Conservation (phyloP, 2,797 vertebrate species). For the Eulemur rubriventer region DNA sequence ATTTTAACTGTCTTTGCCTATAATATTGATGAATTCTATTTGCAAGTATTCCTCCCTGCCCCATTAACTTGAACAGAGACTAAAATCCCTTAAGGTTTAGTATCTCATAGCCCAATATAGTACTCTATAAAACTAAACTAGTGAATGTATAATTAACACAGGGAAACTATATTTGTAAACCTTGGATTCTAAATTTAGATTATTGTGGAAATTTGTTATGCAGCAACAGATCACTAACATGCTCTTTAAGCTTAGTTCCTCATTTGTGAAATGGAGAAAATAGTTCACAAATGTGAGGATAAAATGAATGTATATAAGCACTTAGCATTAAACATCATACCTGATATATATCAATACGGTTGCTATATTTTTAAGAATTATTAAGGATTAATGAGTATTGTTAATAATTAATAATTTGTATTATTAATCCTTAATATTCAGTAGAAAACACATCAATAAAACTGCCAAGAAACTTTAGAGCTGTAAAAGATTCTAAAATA, state of each 20-base stretch:
- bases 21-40: not conserved
- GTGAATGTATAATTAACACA: not conserved
- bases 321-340: not conserved
- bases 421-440: not conserved
- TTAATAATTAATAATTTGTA: not conserved
- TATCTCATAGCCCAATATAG: not conserved
- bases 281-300: not conserved
- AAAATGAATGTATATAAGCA: not conserved
- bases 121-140: not conserved
- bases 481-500: not conserved
- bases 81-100: not conserved
- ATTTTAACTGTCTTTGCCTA: constrained; percentile 12
- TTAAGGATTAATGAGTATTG: not conserved
- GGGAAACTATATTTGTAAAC: not conserved
- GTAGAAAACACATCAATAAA: constrained; percentile 35
- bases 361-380: not conserved
- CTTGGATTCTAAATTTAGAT: not conserved
- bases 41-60: not conserved
- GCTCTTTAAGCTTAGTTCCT: not conserved
- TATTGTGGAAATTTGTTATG: not conserved
- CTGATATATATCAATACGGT: too few relatives aligned
- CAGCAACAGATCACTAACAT: not conserved
- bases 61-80: not conserved
- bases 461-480: not conserved
- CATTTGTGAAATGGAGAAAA: not conserved